Conservation (phyloP, 2,888 invertebrate genomes). For the Coleophora flavipennella region DNA sequence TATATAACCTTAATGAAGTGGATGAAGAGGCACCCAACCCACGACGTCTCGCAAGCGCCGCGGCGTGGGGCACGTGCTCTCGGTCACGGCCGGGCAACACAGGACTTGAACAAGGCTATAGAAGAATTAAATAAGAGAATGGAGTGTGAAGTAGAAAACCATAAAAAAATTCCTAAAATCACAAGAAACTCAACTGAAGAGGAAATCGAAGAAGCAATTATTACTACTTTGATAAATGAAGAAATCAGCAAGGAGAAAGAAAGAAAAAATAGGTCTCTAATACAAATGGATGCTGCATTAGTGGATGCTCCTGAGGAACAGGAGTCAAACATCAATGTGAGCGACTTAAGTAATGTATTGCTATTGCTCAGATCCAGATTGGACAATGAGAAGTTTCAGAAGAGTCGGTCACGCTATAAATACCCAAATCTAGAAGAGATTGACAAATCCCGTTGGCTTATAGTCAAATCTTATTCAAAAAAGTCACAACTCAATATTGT, state of each 20-base stretch:
- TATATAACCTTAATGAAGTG: conserved; percentile 50
- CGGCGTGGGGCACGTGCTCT: conserved; percentile 21
- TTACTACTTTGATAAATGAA: conserved; percentile 35
- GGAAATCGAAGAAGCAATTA: conserved; percentile 7
- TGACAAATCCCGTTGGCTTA: conserved; percentile 16
- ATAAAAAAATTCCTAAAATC: conserved; percentile 6
- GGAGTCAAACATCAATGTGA: conserved; percentile 22
- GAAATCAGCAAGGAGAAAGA: conserved; percentile 22
- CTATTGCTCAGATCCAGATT: conserved; percentile 38
- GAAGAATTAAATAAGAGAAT: conserved; percentile 28
- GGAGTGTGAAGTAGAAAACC: conserved; percentile 10
- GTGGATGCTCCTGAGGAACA: conserved; percentile 9
- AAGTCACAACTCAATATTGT: conserved; percentile 20
- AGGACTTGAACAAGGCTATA: conserved; percentile 25
- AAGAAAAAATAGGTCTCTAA: conserved; percentile 10
- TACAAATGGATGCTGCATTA: conserved; percentile 8
- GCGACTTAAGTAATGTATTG: conserved; percentile 35
- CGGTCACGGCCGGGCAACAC: conserved; percentile 13
- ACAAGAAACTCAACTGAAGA: conserved; percentile 2
- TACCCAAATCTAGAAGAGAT: conserved; percentile 27
- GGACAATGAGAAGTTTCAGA: conserved; percentile 24
- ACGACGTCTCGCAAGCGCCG: conserved; percentile 24
- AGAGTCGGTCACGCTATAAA: conserved; percentile 22
- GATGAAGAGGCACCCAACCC: conserved; percentile 40
- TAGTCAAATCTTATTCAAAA: conserved; percentile 46